Conservation (phyloP, 1,140 invertebrate species). For the silkworm (Bombyx mori) region ASM3026992v2 NC_085124.1:12841501-12842000, state of each 20-base stretch:
- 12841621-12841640: background rate
- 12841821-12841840: background rate
- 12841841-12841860: background rate
- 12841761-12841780: slow-evolving; percentile 48
- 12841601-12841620: slow-evolving; percentile 26
- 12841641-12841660: background rate
- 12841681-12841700: too few relatives aligned
- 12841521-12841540: slow-evolving; percentile 20
- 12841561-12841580: slow-evolving; percentile 32
- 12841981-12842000: too few relatives aligned
- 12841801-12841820: background rate
- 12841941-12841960: too few relatives aligned
- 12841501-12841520: slow-evolving; percentile 1
- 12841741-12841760: slow-evolving; percentile 17
- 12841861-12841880: too few relatives aligned
- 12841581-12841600: slow-evolving; percentile 20
- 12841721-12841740: slow-evolving; percentile 37
- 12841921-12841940: too few relatives aligned
- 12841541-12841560: slow-evolving; percentile 31
- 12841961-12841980: too few relatives aligned
- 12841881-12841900: too few relatives aligned
- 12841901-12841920: too few relatives aligned
- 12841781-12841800: slow-evolving; percentile 41
- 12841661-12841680: too few relatives aligned
- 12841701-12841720: too few relatives aligned